phyloP scores from a whole-genome alignment of 2,113 vertebrate species.

The Calyptomena viridis region DNA sequence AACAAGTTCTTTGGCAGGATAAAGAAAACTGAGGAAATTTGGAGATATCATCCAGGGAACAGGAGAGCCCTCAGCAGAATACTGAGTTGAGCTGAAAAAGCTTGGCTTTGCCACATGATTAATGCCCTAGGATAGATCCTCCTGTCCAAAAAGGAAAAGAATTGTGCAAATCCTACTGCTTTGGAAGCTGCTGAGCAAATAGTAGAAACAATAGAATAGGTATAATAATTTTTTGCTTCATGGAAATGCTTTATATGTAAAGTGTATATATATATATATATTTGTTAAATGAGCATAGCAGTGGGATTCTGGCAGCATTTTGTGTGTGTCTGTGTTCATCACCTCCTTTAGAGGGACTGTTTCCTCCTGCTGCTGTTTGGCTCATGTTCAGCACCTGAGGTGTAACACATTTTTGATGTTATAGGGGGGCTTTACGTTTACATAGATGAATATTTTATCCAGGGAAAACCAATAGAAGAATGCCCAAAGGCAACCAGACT shows the following conservation, averaged over 20 bases:
- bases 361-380: not conserved
- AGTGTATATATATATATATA: not conserved
- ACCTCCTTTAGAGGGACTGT: not conserved
- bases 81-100: not conserved
- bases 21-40: not conserved
- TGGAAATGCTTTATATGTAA: not conserved
- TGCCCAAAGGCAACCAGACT: not conserved
- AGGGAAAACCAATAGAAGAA: not conserved
- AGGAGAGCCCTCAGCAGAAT: not conserved
- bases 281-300: not conserved
- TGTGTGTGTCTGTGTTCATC: not conserved
- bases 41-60: not conserved
- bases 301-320: not conserved
- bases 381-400: not conserved
- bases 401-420: not conserved
- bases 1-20: not conserved
- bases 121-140: not conserved
- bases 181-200: constrained; percentile 1
- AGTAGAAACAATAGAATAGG: not conserved
- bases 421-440: not conserved
- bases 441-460: not conserved
- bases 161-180: not conserved
- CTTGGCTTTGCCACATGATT: not conserved
- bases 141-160: not conserved
- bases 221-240: not conserved